Base-by-base conservation (phyloP, 2,888 invertebrate species). In the Agonopterix arenella region DNA sequence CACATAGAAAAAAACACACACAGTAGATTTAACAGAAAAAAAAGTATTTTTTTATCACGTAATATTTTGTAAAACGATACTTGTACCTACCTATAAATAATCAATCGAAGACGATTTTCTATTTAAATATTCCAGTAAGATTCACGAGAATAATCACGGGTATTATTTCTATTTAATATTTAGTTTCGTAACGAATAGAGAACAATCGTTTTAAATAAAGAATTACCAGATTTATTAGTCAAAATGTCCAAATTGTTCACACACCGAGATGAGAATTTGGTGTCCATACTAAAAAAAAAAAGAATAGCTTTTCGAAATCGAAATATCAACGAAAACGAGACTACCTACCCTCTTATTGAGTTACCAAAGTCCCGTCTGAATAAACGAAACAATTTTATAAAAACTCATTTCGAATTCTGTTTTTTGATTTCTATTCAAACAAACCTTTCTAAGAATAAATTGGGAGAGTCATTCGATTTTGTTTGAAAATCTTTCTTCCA, bases 341-440 rank as follows among this genome's bases (percentile, higher is more conserved):
- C 52, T 51, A 44, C 47, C 48, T 47, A 46, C 46, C 57, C 61
- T 55, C 44, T 65, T 64, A 70, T 73, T 64, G 66, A 68, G 68
- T 70, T 70, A 72, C 64, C 57, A 57, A 68, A 69, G 59, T 69
- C 61, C 54, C 50, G 61, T 64, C 52, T 51, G 52, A 60, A 61
- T 61, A 64, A 62, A 62, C 50, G 59, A 61, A 63, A 62, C 54
- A 62, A 61, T 60, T 68, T 62, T 65, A 60, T 66, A 62, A 57
- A 55, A 65, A 57, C 62, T 68, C 64, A 67, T 70, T 61, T 60
- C 50, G 41, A 52, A 73, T 71, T 70, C 67, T 57, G 58, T 64
- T 66, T 67, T 58, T 60, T 53, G 49, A 59, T 52, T 61, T 57
- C 52, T 50, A 55, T 56, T 52, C 52, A 48, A 57, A 53, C 47